A percentile compares a stretch with the other conserved stretches of the same genome.
phyloP scores from a whole-genome alignment of 2,113 vertebrate species.

The Mormyrus iriodes region DNA sequence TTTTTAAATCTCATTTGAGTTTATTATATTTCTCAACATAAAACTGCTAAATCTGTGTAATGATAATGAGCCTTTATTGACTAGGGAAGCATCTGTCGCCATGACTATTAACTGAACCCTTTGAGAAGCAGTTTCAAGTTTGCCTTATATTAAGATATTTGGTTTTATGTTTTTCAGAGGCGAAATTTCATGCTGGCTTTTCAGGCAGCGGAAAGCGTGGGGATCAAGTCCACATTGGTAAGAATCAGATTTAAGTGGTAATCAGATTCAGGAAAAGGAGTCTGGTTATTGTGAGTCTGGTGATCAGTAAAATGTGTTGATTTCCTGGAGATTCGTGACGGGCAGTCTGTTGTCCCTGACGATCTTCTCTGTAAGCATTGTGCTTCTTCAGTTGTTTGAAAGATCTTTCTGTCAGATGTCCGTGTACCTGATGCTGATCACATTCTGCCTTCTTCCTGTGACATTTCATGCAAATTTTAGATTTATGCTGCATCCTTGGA shows the following conservation, averaged over 20 bases:
- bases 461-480: neutral
- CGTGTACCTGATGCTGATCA: neutral
- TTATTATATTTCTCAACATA: neutral
- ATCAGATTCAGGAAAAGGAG: constrained; percentile 4
- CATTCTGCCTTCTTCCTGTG: neutral
- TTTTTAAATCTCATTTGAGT: neutral
- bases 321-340: neutral
- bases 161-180: constrained; percentile 59
- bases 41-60: neutral
- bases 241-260: constrained; percentile 38
- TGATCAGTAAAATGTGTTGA: neutral
- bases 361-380: neutral
- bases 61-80: neutral
- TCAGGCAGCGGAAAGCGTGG: constrained; percentile 94
- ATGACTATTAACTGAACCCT: neutral
- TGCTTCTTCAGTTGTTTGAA: neutral
- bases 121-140: neutral
- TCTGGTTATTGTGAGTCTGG: neutral
- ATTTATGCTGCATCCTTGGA: neutral
- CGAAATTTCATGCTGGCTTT: constrained; percentile 94
- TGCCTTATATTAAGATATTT: neutral
- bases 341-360: neutral
- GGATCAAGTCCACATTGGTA: constrained; percentile 96
- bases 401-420: neutral
- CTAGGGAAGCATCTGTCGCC: neutral